phyloP scores from a whole-genome alignment of 2,113 vertebrate genomes.

The Vireo altiloquus region DNA sequence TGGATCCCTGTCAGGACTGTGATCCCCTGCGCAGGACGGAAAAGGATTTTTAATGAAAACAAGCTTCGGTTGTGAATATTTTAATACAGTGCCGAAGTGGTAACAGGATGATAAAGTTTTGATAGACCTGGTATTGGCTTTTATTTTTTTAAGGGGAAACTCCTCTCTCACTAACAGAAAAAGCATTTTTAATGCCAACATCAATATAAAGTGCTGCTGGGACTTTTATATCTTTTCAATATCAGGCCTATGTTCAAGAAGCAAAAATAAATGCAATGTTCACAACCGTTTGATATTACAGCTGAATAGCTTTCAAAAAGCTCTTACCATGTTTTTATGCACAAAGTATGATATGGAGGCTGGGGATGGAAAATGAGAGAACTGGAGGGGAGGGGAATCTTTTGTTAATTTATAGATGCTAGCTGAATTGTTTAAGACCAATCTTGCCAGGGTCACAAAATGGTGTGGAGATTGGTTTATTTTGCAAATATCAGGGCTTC shows the following conservation, averaged over 20 bases:
- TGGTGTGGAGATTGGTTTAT: background rate
- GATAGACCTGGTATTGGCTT: slow-evolving; percentile 53
- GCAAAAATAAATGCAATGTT: slow-evolving; percentile 48
- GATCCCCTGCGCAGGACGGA: background rate
- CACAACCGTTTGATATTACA: slow-evolving; percentile 41
- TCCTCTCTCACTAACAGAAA: slow-evolving; percentile 47
- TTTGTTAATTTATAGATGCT: slow-evolving; percentile 17
- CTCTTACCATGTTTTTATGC: slow-evolving; percentile 46
- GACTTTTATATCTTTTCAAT: slow-evolving; percentile 61
- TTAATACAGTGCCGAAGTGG: slow-evolving; percentile 34
- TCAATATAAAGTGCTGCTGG: slow-evolving; percentile 62
- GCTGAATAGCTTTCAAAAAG: slow-evolving; percentile 37
- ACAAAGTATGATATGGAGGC: slow-evolving; percentile 17
- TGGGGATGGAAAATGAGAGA: slow-evolving; percentile 12
- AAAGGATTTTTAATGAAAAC: slow-evolving; percentile 65
- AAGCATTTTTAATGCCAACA: slow-evolving; percentile 65
- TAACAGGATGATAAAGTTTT: slow-evolving; percentile 63
- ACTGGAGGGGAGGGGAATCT: background rate
- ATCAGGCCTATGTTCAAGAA: slow-evolving; percentile 44
- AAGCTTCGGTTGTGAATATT: slow-evolving; percentile 46
- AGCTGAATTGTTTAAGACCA: slow-evolving; percentile 32
- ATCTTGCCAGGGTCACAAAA: background rate
- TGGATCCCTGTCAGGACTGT: background rate
- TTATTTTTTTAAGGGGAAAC: slow-evolving; percentile 62
- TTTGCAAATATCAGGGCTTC: slow-evolving; percentile 37